Percentiles rank a stretch among this genome's conserved stretches.
These are phyloP conservation scores for Laothoe populi DNA, from an alignment of 2,888 invertebrate species.

Conservation along the genomic window DNA sequence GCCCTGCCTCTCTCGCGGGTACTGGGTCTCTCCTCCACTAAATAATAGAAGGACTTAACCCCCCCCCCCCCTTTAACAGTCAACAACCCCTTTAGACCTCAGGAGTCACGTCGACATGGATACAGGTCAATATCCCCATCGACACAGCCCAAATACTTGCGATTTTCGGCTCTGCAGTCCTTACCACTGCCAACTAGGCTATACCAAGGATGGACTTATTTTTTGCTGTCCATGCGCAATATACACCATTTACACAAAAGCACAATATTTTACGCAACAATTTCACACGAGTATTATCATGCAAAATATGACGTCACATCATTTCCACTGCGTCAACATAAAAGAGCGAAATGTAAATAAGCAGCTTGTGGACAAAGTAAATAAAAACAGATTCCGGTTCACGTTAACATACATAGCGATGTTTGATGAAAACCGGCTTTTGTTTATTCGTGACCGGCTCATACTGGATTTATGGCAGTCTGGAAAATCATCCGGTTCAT, in stretches of 20 bases:
- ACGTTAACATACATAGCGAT: neutral
- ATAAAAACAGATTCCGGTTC: slow-evolving; percentile 7
- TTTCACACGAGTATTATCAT: neutral
- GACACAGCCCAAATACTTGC: too few species aligned
- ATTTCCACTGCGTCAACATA: slow-evolving; percentile 6
- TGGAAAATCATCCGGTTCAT: too few species aligned
- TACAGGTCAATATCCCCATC: slow-evolving; percentile 63
- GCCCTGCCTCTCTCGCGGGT: slow-evolving; percentile 58
- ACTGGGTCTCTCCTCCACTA: slow-evolving; percentile 86
- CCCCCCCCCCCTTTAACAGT: slow-evolving; percentile 86
- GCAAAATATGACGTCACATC: slow-evolving; percentile 3
- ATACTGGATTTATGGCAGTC: neutral
- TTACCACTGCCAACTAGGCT: too few species aligned
- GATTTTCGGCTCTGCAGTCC: too few species aligned
- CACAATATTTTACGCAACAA: neutral
- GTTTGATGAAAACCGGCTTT: neutral
- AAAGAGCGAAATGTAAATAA: slow-evolving; percentile 4
- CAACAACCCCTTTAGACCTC: slow-evolving; percentile 83
- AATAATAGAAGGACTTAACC: slow-evolving; percentile 88
- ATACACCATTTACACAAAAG: too few species aligned
- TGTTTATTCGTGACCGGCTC: neutral
- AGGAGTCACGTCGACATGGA: slow-evolving; percentile 83
- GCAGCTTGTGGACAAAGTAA: neutral
- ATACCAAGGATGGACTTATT: too few species aligned
- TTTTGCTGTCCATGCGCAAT: too few species aligned